Conservation (phyloP, 2,797 vertebrate genomes). For the Kryptopterus vitreolus region DNA sequence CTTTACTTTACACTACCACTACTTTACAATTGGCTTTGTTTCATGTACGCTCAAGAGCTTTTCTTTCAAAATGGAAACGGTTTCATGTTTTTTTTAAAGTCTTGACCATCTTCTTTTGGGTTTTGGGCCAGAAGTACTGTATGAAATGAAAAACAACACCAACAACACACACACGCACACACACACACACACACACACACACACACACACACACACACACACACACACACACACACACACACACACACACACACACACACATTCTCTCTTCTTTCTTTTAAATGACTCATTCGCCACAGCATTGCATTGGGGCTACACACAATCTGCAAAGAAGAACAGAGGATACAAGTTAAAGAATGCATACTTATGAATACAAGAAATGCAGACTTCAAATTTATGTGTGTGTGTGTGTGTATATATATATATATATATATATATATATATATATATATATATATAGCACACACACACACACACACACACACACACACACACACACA, state of each 20-base stretch:
- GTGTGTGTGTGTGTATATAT: no score
- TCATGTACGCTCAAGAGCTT: background rate
- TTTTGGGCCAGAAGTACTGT: background rate
- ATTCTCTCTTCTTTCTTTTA: background rate
- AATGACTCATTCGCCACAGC: constrained; percentile 7
- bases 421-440: no score
- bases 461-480: no score
- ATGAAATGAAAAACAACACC: background rate
- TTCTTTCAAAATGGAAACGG: background rate
- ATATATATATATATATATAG: no score
- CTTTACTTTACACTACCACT: no score
- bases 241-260: background rate
- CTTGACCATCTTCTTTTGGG: background rate
- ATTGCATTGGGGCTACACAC: constrained; percentile 27
- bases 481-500: no score
- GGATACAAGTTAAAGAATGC: constrained; percentile 5
- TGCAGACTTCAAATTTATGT: constrained; percentile 50
- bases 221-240: background rate
- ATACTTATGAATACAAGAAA: constrained; percentile 48
- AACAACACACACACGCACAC: background rate
- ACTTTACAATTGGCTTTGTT: background rate
- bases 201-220: background rate
- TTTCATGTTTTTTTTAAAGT: background rate
- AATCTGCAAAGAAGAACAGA: constrained; percentile 47
- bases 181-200: background rate